Evolutionary conservation across 2,113 vertebrate genomes (phyloP).

Genomic region (Pituophis catenifer): DNA sequence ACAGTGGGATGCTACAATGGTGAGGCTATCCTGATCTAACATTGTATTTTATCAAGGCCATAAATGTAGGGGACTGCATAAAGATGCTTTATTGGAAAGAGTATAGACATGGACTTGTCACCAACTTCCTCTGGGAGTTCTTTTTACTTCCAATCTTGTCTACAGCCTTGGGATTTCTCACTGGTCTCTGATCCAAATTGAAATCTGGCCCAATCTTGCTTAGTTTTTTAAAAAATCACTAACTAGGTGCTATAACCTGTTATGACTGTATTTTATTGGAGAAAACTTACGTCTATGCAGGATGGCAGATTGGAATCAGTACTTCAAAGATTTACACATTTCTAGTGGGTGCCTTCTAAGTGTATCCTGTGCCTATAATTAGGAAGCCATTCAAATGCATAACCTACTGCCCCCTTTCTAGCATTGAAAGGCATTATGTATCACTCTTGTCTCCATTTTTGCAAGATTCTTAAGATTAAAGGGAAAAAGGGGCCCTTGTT

Average conservation of each 20-base stretch:
- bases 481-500: neutral
- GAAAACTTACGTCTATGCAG: neutral
- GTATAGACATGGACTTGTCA: neutral
- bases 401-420: neutral
- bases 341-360: neutral
- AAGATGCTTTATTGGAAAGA: neutral
- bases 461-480: neutral
- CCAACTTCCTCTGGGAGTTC: neutral
- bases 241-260: neutral
- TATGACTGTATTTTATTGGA: neutral
- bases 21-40: neutral
- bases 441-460: neutral
- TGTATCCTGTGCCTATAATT: neutral
- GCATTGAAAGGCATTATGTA: neutral
- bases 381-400: neutral
- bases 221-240: neutral
- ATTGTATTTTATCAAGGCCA: neutral
- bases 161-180: neutral
- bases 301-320: neutral
- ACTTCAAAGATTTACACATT: neutral
- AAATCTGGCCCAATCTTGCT: neutral
- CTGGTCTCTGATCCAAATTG: too few relatives aligned
- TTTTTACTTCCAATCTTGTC: neutral
- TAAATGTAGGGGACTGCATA: neutral
- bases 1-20: neutral